These are phyloP conservation scores for Sus scrofa DNA, from an alignment of 2,113 vertebrate genomes.

Conservation along the genomic window DNA sequence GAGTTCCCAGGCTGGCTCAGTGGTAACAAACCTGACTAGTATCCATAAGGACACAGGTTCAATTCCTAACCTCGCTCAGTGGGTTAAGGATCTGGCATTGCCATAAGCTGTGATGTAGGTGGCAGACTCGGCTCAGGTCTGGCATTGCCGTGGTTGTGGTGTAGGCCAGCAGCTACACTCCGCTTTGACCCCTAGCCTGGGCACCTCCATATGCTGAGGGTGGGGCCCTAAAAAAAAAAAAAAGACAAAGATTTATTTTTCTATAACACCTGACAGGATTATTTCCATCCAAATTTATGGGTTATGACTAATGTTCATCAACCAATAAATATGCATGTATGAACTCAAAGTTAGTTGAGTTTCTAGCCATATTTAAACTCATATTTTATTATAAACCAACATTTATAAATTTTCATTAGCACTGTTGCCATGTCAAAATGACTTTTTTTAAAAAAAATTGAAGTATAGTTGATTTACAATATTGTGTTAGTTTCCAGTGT, in stretches of 20 bases:
- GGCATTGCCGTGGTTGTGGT: too few species aligned
- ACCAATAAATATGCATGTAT: not conserved
- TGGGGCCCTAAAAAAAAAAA: too few species aligned
- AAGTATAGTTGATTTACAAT: not conserved
- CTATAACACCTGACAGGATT: not conserved
- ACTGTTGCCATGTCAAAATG: not conserved
- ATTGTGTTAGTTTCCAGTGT: not conserved
- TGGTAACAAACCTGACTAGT: too few species aligned
- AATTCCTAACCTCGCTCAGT: too few species aligned
- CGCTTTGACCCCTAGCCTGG: too few species aligned
- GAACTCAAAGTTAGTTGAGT: not conserved
- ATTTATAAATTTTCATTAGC: slow-evolving; percentile 17
- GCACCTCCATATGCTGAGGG: too few species aligned
- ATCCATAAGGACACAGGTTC: too few species aligned
- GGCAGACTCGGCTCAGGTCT: too few species aligned
- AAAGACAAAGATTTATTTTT: not conserved
- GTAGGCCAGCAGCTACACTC: too few species aligned
- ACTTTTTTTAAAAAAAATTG: not conserved
- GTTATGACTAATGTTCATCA: not conserved
- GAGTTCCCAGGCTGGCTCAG: too few species aligned
- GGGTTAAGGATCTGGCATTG: too few species aligned
- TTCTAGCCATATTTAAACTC: slow-evolving; percentile 7
- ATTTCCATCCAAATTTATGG: slow-evolving; percentile 16
- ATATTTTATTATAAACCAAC: slow-evolving; percentile 23
- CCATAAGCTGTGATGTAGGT: too few species aligned